Percentiles rank a stretch among this genome's conserved stretches.
Evolutionary conservation across 2,888 invertebrate genomes (phyloP).

Genomic region (Eremobia ochroleuca): DNA sequence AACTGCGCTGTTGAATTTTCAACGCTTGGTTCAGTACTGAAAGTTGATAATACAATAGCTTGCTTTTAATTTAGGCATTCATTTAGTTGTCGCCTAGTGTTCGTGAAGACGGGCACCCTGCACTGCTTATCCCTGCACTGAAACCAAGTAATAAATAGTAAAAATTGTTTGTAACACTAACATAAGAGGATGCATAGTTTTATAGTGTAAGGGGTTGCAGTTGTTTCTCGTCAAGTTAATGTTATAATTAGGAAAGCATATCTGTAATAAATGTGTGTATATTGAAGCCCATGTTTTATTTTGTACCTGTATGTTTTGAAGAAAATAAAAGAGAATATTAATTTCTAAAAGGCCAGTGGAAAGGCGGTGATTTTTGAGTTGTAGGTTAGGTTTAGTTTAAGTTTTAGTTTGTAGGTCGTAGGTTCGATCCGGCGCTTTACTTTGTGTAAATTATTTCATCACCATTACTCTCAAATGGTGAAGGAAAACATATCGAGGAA

Average conservation of each 20-base stretch:
- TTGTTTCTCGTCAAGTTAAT: slow-evolving; percentile 86
- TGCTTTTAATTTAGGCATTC: background rate
- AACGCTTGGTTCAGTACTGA: too few species aligned
- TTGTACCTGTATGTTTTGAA: background rate
- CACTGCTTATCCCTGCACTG: slow-evolving; percentile 61
- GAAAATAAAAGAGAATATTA: background rate
- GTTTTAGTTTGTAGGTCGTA: background rate
- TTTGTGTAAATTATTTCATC: background rate
- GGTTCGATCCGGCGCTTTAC: background rate
- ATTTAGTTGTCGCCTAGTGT: background rate
- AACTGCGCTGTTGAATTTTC: too few species aligned
- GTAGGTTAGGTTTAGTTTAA: background rate
- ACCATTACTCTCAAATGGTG: background rate
- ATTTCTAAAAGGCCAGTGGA: background rate
- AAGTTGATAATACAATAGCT: background rate
- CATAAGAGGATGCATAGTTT: slow-evolving; percentile 72
- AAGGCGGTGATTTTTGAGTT: background rate
- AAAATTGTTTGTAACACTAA: slow-evolving; percentile 67
- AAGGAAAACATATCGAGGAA: background rate
- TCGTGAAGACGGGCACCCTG: background rate
- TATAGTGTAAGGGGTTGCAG: slow-evolving; percentile 84
- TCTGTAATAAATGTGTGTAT: slow-evolving; percentile 91
- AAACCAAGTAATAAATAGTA: slow-evolving; percentile 48
- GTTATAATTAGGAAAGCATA: slow-evolving; percentile 89
- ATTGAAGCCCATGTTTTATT: slow-evolving; percentile 73